Percentiles rank a stretch among this genome's conserved stretches.
Evolutionary conservation across 2,888 invertebrate genomes (phyloP).

Genomic region (Mimumesa dahlbomi): DNA sequence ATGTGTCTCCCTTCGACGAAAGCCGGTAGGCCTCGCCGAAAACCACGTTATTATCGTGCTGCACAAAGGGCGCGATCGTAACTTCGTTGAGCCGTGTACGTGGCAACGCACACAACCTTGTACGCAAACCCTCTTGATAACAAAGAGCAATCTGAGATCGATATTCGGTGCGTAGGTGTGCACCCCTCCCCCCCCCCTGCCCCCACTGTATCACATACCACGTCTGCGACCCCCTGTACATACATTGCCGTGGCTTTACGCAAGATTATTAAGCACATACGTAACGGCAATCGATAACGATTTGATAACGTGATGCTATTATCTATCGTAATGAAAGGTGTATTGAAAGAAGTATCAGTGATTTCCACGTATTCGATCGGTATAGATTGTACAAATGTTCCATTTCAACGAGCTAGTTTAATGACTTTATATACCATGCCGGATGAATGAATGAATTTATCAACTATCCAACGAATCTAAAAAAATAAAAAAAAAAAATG

Average conservation of each 20-base stretch:
- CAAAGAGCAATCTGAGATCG: slow-evolving; percentile 64
- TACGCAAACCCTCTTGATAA: slow-evolving; percentile 36
- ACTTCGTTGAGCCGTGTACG: slow-evolving; percentile 22
- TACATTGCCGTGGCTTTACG: background rate
- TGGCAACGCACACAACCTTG: slow-evolving; percentile 9
- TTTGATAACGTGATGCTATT: background rate
- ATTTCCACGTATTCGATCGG: too few species aligned
- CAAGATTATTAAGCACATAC: slow-evolving; percentile 5
- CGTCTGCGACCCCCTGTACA: slow-evolving; percentile 19
- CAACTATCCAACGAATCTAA: too few species aligned
- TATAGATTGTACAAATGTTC: too few species aligned
- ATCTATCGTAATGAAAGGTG: too few species aligned
- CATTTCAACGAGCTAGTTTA: too few species aligned
- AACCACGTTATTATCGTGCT: slow-evolving; percentile 56
- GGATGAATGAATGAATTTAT: too few species aligned
- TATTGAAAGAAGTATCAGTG: too few species aligned
- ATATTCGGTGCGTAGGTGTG: slow-evolving; percentile 48
- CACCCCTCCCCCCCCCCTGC: background rate
- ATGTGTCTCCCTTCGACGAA: slow-evolving; percentile 37
- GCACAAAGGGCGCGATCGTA: slow-evolving; percentile 41
- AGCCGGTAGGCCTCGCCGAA: slow-evolving; percentile 28
- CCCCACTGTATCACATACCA: background rate
- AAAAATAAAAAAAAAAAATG: too few species aligned
- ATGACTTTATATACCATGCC: too few species aligned
- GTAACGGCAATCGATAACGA: background rate